Evolutionary conservation across 2,797 vertebrate species (phyloP).

Genomic region (Agapornis canus): DNA sequence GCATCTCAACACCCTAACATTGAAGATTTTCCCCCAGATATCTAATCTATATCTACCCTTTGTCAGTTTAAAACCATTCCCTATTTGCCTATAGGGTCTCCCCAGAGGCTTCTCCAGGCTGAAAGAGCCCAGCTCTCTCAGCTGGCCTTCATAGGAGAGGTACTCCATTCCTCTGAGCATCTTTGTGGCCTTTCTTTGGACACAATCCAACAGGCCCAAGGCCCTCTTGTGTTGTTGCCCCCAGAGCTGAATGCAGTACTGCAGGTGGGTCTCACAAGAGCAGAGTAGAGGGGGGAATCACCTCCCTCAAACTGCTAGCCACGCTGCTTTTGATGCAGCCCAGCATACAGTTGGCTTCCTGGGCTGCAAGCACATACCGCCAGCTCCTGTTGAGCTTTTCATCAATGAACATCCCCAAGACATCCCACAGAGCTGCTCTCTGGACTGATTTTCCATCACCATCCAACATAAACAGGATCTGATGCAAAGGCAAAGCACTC

Average conservation of each 20-base stretch:
- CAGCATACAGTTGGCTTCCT: too few species aligned
- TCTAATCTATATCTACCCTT: background rate
- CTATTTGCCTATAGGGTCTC: background rate
- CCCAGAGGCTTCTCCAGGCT: background rate
- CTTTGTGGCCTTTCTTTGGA: background rate
- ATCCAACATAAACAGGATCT: background rate
- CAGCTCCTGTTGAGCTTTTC: too few species aligned
- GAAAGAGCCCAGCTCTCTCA: background rate
- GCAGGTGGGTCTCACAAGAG: background rate
- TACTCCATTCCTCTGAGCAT: background rate
- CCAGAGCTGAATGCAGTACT: background rate
- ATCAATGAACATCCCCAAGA: too few species aligned
- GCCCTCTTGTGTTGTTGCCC: background rate
- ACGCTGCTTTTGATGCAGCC: too few species aligned
- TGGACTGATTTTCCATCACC: background rate
- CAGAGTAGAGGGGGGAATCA: too few species aligned
- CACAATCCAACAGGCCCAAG: background rate
- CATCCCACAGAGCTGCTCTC: background rate
- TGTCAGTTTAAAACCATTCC: background rate
- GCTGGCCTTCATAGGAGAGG: background rate
- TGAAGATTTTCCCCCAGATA: background rate
- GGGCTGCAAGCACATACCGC: too few species aligned
- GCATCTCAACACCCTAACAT: background rate
- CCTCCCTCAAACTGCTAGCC: too few species aligned
- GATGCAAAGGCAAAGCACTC: background rate